Percentiles rank a stretch among this genome's conserved stretches.
phyloP scores from a whole-genome alignment of 2,888 invertebrate species.

The Drosophila ezoana region DNA sequence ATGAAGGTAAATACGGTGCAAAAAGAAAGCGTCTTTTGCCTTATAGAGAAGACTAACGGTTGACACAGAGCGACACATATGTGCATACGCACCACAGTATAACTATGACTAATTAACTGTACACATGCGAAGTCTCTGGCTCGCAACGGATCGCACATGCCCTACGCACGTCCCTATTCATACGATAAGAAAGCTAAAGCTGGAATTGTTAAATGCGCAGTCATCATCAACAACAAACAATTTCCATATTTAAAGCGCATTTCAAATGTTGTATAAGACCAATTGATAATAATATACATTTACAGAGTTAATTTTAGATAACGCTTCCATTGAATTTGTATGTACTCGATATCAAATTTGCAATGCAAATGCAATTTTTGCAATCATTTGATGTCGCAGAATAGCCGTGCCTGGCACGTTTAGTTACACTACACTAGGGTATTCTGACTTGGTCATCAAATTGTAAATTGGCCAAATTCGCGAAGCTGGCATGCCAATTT shows the following conservation, averaged over 20 bases:
- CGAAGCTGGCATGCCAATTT: too few species aligned
- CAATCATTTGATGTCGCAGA: constrained; percentile 23
- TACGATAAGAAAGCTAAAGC: not conserved
- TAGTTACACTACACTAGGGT: constrained; percentile 7
- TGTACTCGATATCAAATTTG: constrained; percentile 44
- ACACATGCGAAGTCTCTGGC: not conserved
- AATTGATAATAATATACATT: constrained; percentile 18
- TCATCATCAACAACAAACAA: not conserved
- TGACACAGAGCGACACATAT: constrained; percentile 1
- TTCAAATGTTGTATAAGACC: constrained; percentile 2
- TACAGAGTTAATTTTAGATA: constrained; percentile 33
- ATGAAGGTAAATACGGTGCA: constrained; percentile 51
- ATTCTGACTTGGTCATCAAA: constrained; percentile 4
- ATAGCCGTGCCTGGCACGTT: constrained; percentile 54
- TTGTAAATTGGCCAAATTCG: not conserved
- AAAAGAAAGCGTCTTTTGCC: constrained; percentile 30
- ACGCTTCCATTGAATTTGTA: constrained; percentile 34
- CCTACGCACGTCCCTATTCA: constrained; percentile 2
- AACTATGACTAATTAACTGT: constrained; percentile 45
- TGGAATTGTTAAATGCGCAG: not conserved
- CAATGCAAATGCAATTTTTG: constrained; percentile 59
- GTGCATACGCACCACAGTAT: not conserved
- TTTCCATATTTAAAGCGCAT: constrained; percentile 10
- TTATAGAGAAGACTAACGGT: not conserved
- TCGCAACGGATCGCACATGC: constrained; percentile 9